Percentiles rank a stretch among this genome's conserved stretches.
phyloP scores from a whole-genome alignment of 2,797 vertebrate species.

The Coracias cyanogaster region DNA sequence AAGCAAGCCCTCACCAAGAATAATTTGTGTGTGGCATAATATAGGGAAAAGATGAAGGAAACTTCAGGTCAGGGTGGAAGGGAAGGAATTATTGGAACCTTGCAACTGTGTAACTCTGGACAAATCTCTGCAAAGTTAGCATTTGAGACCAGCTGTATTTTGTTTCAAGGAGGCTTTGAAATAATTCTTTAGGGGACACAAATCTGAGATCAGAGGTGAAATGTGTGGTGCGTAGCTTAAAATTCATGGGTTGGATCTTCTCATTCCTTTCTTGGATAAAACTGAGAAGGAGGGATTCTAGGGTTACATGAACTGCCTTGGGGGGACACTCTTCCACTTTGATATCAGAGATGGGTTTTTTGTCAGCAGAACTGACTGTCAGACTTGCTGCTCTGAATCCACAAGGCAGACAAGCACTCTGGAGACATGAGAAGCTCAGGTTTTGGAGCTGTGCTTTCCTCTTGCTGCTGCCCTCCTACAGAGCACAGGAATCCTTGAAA shows the following conservation, averaged over 20 bases:
- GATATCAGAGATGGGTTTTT: not conserved
- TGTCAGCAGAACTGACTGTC: not conserved
- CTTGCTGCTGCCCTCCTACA: not conserved
- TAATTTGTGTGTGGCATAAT: not conserved
- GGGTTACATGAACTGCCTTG: not conserved
- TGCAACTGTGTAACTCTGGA: not conserved
- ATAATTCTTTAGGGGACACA: not conserved
- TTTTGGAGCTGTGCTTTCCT: not conserved
- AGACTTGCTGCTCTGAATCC: not conserved
- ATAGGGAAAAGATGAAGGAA: conserved; percentile 22
- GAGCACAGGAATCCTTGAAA: not conserved
- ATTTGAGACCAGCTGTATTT: conserved; percentile 11
- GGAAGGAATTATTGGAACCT: conserved; percentile 22
- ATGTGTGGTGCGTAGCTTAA: not conserved
- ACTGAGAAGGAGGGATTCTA: not conserved
- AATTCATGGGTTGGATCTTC: not conserved
- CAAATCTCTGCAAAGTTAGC: not conserved
- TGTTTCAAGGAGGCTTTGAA: conserved; percentile 32
- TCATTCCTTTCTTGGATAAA: not conserved
- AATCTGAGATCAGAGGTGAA: conserved; percentile 28
- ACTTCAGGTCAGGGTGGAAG: not conserved
- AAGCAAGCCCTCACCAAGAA: not conserved
- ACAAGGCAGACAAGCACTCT: not conserved
- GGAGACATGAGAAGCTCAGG: not conserved
- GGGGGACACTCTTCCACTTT: not conserved